phyloP scores from a whole-genome alignment of 2,888 invertebrate species.

The Caenorhabditis uteleia region DNA sequence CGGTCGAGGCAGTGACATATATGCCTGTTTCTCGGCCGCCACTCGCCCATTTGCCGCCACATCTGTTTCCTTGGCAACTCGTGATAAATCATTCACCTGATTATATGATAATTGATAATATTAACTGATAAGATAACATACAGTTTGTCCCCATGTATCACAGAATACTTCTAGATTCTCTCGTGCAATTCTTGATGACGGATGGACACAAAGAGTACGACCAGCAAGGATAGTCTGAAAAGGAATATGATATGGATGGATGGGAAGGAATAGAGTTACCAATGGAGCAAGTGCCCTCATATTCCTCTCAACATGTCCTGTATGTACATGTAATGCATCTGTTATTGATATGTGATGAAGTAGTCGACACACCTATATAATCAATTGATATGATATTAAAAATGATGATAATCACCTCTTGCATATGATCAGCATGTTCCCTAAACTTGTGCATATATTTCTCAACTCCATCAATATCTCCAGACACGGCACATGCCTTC shows the following conservation, averaged over 20 bases:
- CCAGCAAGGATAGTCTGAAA: constrained; percentile 84
- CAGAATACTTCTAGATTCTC: constrained; percentile 85
- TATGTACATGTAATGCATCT: constrained; percentile 91
- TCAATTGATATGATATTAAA: not conserved
- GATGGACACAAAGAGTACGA: constrained; percentile 87
- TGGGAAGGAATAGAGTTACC: constrained; percentile 71
- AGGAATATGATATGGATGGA: not conserved
- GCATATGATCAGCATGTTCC: constrained; percentile 96
- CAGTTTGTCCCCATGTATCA: constrained; percentile 75
- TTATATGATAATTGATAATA: not conserved
- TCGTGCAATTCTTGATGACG: constrained; percentile 90
- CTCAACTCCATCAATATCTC: constrained; percentile 87
- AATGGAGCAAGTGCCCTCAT: constrained; percentile 92
- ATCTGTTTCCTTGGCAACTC: constrained; percentile 70
- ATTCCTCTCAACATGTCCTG: constrained; percentile 94
- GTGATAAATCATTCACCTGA: constrained; percentile 76
- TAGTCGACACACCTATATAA: constrained; percentile 85
- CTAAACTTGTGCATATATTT: constrained; percentile 92
- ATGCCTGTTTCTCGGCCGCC: constrained; percentile 79
- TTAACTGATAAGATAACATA: constrained; percentile 9
- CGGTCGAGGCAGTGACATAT: constrained; percentile 91
- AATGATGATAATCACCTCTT: constrained; percentile 78
- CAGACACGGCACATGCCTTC: constrained; percentile 75
- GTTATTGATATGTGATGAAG: constrained; percentile 92
- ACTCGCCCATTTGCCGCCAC: constrained; percentile 67